Evolutionary conservation across 2,797 vertebrate species (phyloP).

Genomic region (Botia almorhae): DNA sequence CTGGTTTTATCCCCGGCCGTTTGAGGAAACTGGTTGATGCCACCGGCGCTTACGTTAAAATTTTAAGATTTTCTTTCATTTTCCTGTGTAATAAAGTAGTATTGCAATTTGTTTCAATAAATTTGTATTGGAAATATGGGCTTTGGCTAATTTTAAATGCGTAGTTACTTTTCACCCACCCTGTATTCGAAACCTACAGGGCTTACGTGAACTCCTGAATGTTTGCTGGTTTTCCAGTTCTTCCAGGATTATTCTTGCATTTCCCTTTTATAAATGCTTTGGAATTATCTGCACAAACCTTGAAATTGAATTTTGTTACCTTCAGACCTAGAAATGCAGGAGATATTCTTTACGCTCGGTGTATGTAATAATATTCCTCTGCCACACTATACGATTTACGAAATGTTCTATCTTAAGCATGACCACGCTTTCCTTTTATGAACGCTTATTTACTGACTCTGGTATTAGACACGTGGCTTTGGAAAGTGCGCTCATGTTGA

Average conservation of each 20-base stretch:
- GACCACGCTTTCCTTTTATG: slow-evolving; percentile 1
- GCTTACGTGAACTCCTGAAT: not conserved
- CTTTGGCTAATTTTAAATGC: no score
- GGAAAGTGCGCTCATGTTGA: slow-evolving; percentile 28
- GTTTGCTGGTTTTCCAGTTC: not conserved
- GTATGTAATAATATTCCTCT: not conserved
- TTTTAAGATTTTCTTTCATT: no score
- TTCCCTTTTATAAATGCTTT: not conserved
- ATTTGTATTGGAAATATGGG: no score
- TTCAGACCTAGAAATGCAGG: not conserved
- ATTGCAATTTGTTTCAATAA: no score
- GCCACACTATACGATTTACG: not conserved
- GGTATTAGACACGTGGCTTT: slow-evolving; percentile 37
- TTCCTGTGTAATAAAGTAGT: no score
- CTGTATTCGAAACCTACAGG: no score
- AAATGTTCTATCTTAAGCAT: not conserved
- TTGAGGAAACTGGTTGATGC: no score
- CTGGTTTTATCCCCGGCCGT: no score
- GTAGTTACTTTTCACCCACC: no score
- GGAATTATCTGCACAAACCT: not conserved
- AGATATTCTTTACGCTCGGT: not conserved
- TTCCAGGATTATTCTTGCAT: not conserved
- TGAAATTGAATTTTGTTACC: not conserved
- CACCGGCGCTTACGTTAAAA: no score
- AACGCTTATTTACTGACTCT: slow-evolving; percentile 21